Conservation (phyloP, 2,888 invertebrate genomes). For the Spilarctia lutea region DNA sequence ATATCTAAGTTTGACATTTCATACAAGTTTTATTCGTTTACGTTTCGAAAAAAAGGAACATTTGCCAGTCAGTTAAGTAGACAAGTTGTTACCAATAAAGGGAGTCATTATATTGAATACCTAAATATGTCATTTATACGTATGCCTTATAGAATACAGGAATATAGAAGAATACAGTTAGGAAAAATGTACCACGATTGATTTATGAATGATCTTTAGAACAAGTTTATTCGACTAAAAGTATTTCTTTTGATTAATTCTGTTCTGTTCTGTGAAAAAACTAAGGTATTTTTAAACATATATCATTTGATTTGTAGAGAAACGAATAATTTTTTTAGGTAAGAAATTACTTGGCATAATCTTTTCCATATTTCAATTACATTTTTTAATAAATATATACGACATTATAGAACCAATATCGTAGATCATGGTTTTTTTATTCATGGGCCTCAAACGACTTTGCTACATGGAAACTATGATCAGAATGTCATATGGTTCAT, state of each 20-base stretch:
- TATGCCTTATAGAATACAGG: neutral
- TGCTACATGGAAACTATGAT: no score
- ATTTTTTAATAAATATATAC: neutral
- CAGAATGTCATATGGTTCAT: neutral
- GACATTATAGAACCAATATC: no score
- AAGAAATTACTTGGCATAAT: neutral
- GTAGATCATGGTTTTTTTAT: neutral
- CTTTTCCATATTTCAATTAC: neutral
- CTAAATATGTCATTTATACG: neutral
- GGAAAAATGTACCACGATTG: neutral
- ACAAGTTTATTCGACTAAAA: neutral
- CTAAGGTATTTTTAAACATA: neutral
- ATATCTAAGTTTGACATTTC: no score
- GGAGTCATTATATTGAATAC: no score
- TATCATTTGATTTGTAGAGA: neutral
- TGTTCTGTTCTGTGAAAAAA: neutral
- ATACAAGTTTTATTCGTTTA: no score
- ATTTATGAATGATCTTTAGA: neutral
- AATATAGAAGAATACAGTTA: constrained; percentile 1
- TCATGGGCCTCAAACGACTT: no score
- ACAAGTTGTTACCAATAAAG: no score
- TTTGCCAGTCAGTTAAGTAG: no score
- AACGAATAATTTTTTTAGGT: neutral
- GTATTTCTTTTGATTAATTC: neutral
- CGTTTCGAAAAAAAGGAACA: no score